Percentiles rank a stretch among this genome's conserved stretches.
These are phyloP conservation scores for Elaphurus davidianus DNA, from an alignment of 2,113 vertebrate species.

Conservation along the genomic window DNA sequence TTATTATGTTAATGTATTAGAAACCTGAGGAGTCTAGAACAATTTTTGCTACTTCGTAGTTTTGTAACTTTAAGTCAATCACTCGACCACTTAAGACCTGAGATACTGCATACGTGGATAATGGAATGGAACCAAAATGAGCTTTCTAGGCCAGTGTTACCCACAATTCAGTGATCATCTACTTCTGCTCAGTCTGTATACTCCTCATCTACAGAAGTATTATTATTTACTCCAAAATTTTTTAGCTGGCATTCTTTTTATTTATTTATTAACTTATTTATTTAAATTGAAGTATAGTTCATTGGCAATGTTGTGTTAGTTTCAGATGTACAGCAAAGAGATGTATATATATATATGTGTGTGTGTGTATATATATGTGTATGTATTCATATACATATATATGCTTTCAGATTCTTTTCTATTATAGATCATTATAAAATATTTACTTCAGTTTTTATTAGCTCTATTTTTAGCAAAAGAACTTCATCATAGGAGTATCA, in stretches of 20 bases:
- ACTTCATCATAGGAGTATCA: background rate
- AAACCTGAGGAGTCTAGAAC: background rate
- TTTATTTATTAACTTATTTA: background rate
- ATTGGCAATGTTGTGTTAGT: background rate
- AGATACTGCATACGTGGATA: background rate
- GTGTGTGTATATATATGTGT: rapidly evolving
- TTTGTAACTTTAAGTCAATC: background rate
- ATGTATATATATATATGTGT: rapidly evolving
- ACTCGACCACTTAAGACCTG: background rate
- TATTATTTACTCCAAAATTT: background rate
- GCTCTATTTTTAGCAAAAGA: background rate
- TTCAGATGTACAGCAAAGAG: background rate
- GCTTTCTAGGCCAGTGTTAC: background rate
- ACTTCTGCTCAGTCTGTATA: background rate
- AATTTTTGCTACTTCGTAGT: background rate
- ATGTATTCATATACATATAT: background rate
- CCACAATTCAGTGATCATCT: background rate
- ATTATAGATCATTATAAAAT: background rate
- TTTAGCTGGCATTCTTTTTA: background rate
- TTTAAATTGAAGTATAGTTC: background rate
- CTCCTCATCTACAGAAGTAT: background rate
- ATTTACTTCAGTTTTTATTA: background rate
- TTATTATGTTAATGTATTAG: background rate
- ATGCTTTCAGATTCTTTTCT: background rate
- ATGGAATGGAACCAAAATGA: no score